Conservation (phyloP, 2,113 vertebrate genomes). For the Alethe castanea region DNA sequence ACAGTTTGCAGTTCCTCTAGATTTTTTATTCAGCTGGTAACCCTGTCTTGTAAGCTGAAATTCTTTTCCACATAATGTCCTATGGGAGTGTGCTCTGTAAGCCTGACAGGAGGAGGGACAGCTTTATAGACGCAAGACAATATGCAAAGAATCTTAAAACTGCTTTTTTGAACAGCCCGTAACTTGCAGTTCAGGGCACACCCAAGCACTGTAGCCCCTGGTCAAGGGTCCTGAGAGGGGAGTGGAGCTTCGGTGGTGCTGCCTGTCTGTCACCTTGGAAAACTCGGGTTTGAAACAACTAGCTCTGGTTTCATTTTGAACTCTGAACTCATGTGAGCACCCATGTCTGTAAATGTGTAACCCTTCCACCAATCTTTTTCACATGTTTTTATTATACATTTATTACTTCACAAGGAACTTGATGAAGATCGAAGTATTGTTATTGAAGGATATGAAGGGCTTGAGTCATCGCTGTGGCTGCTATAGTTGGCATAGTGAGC, state of each 20-base stretch:
- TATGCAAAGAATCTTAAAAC: background rate
- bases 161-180: background rate
- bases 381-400: background rate
- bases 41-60: conserved; percentile 12
- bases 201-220: background rate
- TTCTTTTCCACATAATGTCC: conserved; percentile 4
- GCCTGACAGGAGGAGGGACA: background rate
- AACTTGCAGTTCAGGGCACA: background rate
- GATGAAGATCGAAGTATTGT: background rate
- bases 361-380: background rate
- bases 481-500: background rate
- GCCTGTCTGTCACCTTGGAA: rapidly evolving
- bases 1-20: background rate
- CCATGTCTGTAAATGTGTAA: rapidly evolving
- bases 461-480: background rate
- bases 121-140: background rate
- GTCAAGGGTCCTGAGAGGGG: background rate
- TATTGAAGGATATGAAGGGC: background rate
- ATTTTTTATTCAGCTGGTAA: conserved; percentile 13
- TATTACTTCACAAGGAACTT: background rate
- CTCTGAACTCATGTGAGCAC: background rate
- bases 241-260: background rate
- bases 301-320: background rate
- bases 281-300: rapidly evolving
- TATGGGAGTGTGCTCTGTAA: background rate